Evolutionary conservation across 2,888 invertebrate species (phyloP), one percentile per base, ranked within the genome.

Genomic region (Drosophila affinis): DNA sequence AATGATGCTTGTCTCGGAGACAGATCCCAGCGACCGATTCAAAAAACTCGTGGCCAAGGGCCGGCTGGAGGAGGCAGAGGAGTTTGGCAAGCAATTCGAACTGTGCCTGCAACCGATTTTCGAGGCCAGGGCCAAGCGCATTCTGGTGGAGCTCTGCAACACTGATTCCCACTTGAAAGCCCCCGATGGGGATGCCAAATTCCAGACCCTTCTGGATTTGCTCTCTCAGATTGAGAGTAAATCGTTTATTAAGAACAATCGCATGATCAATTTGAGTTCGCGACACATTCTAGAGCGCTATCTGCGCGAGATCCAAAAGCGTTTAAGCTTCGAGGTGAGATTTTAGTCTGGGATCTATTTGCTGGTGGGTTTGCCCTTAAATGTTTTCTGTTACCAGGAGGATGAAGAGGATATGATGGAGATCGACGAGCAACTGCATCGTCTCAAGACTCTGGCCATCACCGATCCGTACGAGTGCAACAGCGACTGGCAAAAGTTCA

Each of bases 391-490:
- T 45, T 7, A 64, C 1, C 32, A 91, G 91, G 75, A 75, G 5
- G 90, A 91, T 56, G 88, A 89, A n/a, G 58, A 79, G 5, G 81
- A 91, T 54, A 74, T 91, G 24, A 49, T 90, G 49, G 91, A 91
- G 72, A 91, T 92, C 48, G 89, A 91, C 39, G 92, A 92, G 62
- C 90, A 91, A 62, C 67, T 91, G 51, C 81, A 91, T 59, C 91
- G 92, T 3, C 76, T 92, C 0, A 91, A 92, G 75, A 92, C 92
- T 0, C 78, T 92, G n/a, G 69, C 85, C 18, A 88, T 92, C 10
- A 91, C 90, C 32, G 92, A 92, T 88, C 92, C 92, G 3, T 91
- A 90, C 48, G 91, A 92, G 74, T 82, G 89, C 24, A 91, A 92
- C 75, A 63, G 81, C n/a, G 89, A 91, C 29, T 92, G 92, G 92